Evolutionary conservation across 2,797 vertebrate genomes (phyloP).

Genomic region (Sebastes umbrosus): DNA sequence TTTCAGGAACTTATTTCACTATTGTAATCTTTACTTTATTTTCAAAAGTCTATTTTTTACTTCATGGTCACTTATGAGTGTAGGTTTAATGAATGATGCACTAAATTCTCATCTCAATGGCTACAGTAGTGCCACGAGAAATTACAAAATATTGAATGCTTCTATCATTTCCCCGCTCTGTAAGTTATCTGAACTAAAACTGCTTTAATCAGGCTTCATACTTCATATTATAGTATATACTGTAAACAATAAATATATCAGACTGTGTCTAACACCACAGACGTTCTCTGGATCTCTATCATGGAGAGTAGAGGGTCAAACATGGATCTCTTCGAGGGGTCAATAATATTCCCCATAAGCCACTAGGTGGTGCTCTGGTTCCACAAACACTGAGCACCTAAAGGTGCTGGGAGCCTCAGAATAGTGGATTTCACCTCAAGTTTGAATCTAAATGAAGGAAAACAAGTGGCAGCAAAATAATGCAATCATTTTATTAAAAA

Average conservation of each 20-base stretch:
- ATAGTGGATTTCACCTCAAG: neutral
- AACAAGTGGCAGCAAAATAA: neutral
- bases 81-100: neutral
- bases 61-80: neutral
- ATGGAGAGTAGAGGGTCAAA: neutral
- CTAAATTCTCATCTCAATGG: neutral
- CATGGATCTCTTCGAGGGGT: no score
- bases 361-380: neutral
- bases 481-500: neutral
- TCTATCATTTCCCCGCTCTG: no score
- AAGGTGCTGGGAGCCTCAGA: neutral
- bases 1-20: neutral
- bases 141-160: neutral
- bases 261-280: neutral
- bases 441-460: neutral
- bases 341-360: rapidly evolving
- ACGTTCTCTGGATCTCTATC: neutral
- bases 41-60: neutral
- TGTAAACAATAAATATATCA: neutral
- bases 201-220: neutral
- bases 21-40: neutral
- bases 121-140: neutral
- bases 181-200: neutral
- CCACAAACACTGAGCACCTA: neutral
- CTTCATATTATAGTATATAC: neutral